Conservation (phyloP, 2,113 vertebrate genomes). For the Burhinus oedicnemus region DNA sequence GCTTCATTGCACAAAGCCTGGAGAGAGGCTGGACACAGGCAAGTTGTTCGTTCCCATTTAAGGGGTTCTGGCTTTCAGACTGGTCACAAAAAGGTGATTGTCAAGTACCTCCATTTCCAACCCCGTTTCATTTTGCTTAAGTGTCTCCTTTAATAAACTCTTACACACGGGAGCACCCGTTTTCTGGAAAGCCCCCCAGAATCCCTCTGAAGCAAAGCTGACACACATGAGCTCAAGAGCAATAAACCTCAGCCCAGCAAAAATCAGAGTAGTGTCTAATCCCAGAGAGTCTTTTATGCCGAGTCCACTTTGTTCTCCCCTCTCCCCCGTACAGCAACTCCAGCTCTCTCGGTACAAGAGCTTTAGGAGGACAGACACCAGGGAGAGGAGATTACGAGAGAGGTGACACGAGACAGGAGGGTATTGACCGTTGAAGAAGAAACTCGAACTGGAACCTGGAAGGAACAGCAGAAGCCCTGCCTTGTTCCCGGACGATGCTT, state of each 20-base stretch:
- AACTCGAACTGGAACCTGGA: background rate
- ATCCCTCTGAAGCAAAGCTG: background rate
- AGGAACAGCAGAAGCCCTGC: background rate
- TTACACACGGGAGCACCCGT: background rate
- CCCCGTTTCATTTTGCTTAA: accelerated
- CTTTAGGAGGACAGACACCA: background rate
- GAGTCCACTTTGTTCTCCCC: background rate
- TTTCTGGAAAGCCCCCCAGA: background rate
- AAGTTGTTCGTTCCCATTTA: background rate
- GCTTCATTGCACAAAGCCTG: background rate
- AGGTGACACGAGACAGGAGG: background rate
- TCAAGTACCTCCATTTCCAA: background rate
- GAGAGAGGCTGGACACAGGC: background rate
- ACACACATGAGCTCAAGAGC: background rate
- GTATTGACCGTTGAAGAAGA: background rate
- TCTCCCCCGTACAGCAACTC: background rate
- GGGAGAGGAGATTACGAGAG: background rate
- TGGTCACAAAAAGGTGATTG: background rate
- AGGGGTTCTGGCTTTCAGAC: background rate
- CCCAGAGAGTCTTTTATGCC: background rate
- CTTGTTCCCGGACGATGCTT: background rate
- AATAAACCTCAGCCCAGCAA: background rate
- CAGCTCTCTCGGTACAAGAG: background rate
- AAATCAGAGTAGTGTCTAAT: background rate
- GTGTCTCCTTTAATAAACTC: background rate